Evolutionary conservation across 2,797 vertebrate genomes (phyloP).

Genomic region (Poecilia picta): DNA sequence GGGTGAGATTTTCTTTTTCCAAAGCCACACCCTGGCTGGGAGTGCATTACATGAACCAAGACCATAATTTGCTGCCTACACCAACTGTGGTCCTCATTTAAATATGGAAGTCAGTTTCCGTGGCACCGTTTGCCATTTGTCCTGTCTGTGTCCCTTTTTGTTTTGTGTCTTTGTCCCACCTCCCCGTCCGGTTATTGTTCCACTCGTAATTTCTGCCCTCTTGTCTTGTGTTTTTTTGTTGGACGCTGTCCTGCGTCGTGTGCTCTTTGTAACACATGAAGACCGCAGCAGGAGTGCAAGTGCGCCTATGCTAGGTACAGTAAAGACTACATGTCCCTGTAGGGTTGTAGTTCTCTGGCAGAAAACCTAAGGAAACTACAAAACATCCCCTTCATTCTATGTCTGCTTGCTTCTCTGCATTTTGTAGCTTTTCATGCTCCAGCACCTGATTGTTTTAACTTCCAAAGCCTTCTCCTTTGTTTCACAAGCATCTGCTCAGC

Average conservation of each 20-base stretch:
- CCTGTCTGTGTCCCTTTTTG: constrained; percentile 25
- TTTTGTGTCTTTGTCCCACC: constrained; percentile 48
- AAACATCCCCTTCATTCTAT: constrained; percentile 15
- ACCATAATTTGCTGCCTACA: constrained; percentile 69
- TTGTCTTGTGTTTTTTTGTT: constrained; percentile 80
- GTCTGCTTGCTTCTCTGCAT: constrained; percentile 33
- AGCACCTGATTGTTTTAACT: constrained; percentile 47
- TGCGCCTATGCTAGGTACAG: constrained; percentile 94
- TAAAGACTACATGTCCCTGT: constrained; percentile 79
- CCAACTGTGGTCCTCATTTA: constrained; percentile 61
- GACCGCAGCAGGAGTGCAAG: constrained; percentile 96
- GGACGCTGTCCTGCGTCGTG: constrained; percentile 84
- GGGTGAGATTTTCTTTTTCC: constrained; percentile 33
- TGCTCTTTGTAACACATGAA: constrained; percentile 88
- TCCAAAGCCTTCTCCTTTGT: constrained; percentile 27
- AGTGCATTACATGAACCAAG: constrained; percentile 43
- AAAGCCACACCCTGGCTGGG: constrained; percentile 65
- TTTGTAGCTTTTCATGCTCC: constrained; percentile 25
- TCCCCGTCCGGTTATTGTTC: constrained; percentile 48
- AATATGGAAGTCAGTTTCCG: constrained; percentile 59
- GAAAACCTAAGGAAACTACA: constrained; percentile 47
- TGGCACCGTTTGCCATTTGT: constrained; percentile 21
- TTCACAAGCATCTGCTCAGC: constrained; percentile 39
- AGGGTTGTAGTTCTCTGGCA: constrained; percentile 64
- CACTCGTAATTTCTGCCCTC: constrained; percentile 76